Base-by-base conservation (phyloP, 2,797 vertebrate genomes). In the Enteromius trimaculatus region DNA sequence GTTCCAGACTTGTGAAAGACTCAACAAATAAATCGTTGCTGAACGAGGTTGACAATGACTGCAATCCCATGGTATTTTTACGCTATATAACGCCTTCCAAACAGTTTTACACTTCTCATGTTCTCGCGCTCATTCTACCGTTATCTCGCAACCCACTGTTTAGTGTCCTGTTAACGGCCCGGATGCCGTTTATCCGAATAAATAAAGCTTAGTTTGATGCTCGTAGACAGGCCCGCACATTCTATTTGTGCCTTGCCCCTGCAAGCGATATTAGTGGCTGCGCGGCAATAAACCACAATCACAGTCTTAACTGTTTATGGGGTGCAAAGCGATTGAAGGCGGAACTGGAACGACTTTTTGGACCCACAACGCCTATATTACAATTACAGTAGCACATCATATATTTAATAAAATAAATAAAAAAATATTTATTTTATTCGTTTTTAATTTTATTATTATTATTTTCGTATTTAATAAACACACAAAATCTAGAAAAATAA, bases 261-360 rank as follows among this genome's bases (percentile, higher is more conserved):
- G 92, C 88, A 90, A 89, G 94, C 92, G 87, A 88, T 90, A 90
- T 91, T 91, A 92, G 90, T 90, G 89, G 93, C 92, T 91, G 92
- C 90, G 92, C 88, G 80, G 89, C 92, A 94, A 95, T 96, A 96
- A 98, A 97, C 94, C 93, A 94, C 95, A 94, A 96, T 95, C 93
- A 94, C 93, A 92, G 94, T 91, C 93, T 94, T 95, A 93, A 94
- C 94, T 93, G 90, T 97, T 98, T 97, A 97, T 96, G 95, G 96
- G 95, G 90, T 93, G 92, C 87, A 88, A 92, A 91, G 81, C 86
- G 89, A 85, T 82, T 75, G 81, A 90, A 79, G 80, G 87, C 76
- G 82, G 87, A 86, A 86, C 87, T 78, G 72, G 64, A 74, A 65
- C 68, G 66, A 84, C 71, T 81, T 83, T 84, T 87, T 71, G 47